Evolutionary conservation across 1,140 invertebrate species (phyloP), one percentile per base, ranked within the genome.

Genomic region (Lepidurus arcticus): DNA sequence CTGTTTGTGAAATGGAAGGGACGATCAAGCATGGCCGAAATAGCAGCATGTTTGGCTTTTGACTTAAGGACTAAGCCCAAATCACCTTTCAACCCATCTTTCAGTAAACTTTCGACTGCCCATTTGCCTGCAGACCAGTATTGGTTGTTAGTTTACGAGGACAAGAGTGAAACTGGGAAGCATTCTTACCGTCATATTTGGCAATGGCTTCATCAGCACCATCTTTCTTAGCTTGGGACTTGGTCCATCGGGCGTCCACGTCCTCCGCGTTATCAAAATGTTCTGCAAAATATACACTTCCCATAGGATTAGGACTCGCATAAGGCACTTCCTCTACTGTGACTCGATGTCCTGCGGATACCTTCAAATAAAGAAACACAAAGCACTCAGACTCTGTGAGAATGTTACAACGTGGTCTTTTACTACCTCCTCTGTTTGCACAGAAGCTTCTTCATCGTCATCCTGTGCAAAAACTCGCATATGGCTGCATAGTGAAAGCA

Each of bases 41-140:
- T 95, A 7, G 98, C 98, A 76, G 97, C 93, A 87, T 98, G 98
- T 83, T 96, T 95, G 8, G 97, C 97, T 87, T 97, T 96, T 0
- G 94, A 94, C 85, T 95, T 96, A 9, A 99, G 86, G 24, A 98
- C 92, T 76, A 99, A 86, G 74, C 95, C 96, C 81, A 91, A 85
- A 85, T 99, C 97, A 74, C 92, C 92, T 43, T 89, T 88, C 79
- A 98, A 88, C 3, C 92, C 89, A 82, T 92, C 90, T 82, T 90
- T 89, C 73, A 89, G 86, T 24, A 95, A 90, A 76, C 90, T 85
- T 84, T 97, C 95, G n/a, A 98, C 86, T 77, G 85, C 84, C 92
- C 92, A 94, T 82, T 88, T 82, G 80, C 90, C 90, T 91, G 80
- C 45, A 84, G 82, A 80, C 47, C 80, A 81, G n/a, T 11, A 65